A percentile compares a stretch with the other conserved stretches of the same genome.
Evolutionary conservation across 2,797 vertebrate species (phyloP).

Genomic region (Remorina albescens): DNA sequence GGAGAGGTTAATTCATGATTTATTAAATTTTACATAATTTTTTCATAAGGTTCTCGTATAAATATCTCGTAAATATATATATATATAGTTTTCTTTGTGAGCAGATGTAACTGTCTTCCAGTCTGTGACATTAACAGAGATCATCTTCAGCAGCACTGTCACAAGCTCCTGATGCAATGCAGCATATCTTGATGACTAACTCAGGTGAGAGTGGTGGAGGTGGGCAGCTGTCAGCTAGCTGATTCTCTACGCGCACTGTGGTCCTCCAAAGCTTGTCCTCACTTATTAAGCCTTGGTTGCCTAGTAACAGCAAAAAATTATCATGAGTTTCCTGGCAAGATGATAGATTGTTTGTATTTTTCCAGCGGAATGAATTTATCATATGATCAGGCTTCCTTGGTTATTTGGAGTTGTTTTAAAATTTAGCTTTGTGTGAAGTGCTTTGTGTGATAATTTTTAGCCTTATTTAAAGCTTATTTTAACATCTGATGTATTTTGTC

Average conservation of each 20-base stretch:
- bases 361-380: constrained; percentile 35
- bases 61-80: too few species aligned
- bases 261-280: constrained; percentile 60
- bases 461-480: background rate
- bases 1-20: too few species aligned
- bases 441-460: background rate
- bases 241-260: constrained; percentile 47
- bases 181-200: constrained; percentile 69
- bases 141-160: constrained; percentile 43
- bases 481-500: background rate
- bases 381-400: constrained; percentile 9
- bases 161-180: constrained; percentile 66
- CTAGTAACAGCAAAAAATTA: constrained; percentile 78
- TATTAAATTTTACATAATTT: too few species aligned
- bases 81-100: background rate
- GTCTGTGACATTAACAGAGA: constrained; percentile 23
- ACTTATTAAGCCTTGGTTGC: constrained; percentile 75
- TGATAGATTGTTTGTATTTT: constrained; percentile 55
- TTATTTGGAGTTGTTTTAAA: background rate
- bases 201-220: constrained; percentile 71
- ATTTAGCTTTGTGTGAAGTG: background rate
- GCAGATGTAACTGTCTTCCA: constrained; percentile 10
- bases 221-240: constrained; percentile 70
- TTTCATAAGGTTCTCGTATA: too few species aligned
- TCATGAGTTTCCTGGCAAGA: constrained; percentile 58